Conservation (phyloP, 2,888 invertebrate genomes). For the Altica lythri region DNA sequence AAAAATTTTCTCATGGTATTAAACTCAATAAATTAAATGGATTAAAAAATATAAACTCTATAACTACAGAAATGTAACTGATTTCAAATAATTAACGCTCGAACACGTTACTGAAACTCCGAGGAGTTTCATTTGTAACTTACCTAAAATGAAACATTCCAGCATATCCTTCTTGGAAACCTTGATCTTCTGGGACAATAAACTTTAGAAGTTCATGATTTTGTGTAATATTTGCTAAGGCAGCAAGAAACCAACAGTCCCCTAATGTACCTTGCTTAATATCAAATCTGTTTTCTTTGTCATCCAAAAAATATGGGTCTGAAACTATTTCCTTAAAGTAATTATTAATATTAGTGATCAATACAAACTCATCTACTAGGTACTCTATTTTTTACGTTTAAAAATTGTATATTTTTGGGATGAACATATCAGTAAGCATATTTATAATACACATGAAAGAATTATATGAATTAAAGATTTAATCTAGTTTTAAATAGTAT, state of each 20-base stretch:
- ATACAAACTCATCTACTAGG: constrained; percentile 1
- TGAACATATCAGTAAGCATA: too few species aligned
- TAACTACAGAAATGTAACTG: too few species aligned
- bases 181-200: constrained; percentile 93
- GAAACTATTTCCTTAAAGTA: constrained; percentile 74
- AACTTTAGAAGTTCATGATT: constrained; percentile 83
- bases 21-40: neutral
- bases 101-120: too few species aligned
- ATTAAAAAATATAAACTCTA: too few species aligned
- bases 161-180: constrained; percentile 88
- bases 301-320: constrained; percentile 86
- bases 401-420: neutral
- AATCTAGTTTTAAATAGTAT: neutral
- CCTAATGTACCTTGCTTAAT: constrained; percentile 96
- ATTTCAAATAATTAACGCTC: too few species aligned
- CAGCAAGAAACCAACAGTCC: constrained; percentile 94
- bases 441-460: too few species aligned
- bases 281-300: constrained; percentile 94
- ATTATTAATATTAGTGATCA: neutral
- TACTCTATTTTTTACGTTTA: neutral
- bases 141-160: constrained; percentile 92
- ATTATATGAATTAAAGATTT: neutral
- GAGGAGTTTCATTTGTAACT: too few species aligned
- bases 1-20: neutral
- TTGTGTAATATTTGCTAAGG: constrained; percentile 88